Evolutionary conservation across 2,113 vertebrate species (phyloP).

Genomic region (Hepsetus odoe): DNA sequence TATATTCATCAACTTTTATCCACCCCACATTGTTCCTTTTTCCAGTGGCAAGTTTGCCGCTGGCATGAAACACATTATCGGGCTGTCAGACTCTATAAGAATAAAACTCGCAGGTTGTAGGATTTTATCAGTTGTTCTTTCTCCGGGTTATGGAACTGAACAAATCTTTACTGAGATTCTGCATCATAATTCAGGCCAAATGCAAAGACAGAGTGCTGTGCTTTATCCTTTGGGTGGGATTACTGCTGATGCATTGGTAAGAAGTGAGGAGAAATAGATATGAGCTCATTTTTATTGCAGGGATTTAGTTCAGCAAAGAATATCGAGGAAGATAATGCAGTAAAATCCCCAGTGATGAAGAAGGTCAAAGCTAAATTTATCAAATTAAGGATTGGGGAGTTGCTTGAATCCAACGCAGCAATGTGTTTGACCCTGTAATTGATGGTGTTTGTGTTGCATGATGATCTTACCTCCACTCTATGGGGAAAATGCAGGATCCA

Average conservation of each 20-base stretch:
- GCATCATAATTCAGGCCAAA: conserved; percentile 6
- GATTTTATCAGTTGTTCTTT: neutral
- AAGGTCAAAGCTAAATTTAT: neutral
- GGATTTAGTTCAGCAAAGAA: neutral
- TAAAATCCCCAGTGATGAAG: neutral
- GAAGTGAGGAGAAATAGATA: neutral
- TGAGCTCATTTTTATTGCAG: neutral
- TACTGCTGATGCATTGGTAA: neutral
- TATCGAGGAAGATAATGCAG: neutral
- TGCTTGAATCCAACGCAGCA: neutral
- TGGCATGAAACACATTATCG: conserved; percentile 7
- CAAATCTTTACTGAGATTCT: conserved; percentile 8
- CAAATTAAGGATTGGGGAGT: neutral
- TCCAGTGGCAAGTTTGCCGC: conserved; percentile 20
- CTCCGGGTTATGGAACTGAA: neutral
- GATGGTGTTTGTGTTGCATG: neutral
- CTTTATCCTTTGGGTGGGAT: neutral
- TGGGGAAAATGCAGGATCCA: conserved; percentile 61
- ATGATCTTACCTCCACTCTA: conserved; percentile 87
- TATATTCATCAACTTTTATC: conserved; percentile 37
- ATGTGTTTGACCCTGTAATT: neutral
- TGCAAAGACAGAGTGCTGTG: conserved; percentile 1
- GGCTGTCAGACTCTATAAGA: neutral
- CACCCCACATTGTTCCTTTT: conserved; percentile 10
- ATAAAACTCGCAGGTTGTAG: neutral